These are phyloP conservation scores for Ailurus styani DNA, from an alignment of 2,113 vertebrate genomes.

Conservation along the genomic window DNA sequence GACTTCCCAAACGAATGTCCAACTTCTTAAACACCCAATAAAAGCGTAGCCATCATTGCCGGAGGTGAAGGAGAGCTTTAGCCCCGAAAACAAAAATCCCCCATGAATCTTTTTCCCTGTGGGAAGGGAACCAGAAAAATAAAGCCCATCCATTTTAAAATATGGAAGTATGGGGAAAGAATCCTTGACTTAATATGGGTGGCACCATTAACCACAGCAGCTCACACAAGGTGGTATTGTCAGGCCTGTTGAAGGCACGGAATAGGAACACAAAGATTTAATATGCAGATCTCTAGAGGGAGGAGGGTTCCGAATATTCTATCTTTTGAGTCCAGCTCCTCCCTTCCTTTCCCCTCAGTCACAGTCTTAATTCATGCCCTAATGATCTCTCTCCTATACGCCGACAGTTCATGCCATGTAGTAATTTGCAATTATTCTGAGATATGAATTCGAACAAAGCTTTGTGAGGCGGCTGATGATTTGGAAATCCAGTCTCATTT, in stretches of 20 bases:
- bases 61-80: background rate
- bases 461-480: background rate
- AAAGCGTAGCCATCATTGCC: background rate
- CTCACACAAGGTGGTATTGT: background rate
- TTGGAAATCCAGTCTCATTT: background rate
- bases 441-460: constrained; percentile 32
- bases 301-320: background rate
- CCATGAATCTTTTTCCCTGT: background rate
- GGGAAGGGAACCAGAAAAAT: background rate
- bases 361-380: background rate
- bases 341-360: background rate
- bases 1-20: background rate
- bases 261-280: background rate
- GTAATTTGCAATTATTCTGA: constrained; percentile 32
- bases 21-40: background rate
- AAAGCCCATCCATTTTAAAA: background rate
- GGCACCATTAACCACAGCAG: background rate
- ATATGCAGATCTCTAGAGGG: fast-evolving
- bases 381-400: background rate
- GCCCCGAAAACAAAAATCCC: background rate
- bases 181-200: background rate
- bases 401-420: background rate
- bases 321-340: background rate
- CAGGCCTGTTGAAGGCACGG: background rate
- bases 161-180: fast-evolving